Percentiles rank a stretch among this genome's conserved stretches.
phyloP scores from a whole-genome alignment of 2,113 vertebrate genomes.

The Scytalopus superciliaris region DNA sequence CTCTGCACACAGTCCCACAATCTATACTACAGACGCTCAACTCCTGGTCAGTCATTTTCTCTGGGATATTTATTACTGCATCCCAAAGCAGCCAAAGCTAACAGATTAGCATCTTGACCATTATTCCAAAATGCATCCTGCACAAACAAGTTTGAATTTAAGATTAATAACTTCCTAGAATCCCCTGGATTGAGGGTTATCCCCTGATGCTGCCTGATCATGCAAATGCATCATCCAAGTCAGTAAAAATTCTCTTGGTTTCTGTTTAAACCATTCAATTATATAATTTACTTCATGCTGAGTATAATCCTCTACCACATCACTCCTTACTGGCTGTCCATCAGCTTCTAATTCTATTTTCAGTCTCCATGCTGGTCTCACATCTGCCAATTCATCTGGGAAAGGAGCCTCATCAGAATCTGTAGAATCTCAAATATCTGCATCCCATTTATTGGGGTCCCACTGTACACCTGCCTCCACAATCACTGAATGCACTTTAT shows the following conservation, averaged over 20 bases:
- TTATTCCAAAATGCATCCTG: not conserved
- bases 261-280: not conserved
- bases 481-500: not conserved
- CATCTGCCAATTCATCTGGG: not conserved
- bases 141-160: not conserved
- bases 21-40: not conserved
- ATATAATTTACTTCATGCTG: not conserved
- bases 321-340: not conserved
- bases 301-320: not conserved
- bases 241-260: not conserved
- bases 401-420: not conserved
- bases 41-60: not conserved
- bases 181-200: not conserved
- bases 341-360: not conserved
- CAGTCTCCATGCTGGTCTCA: not conserved
- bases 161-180: not conserved
- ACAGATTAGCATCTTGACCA: not conserved
- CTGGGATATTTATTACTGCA: not conserved
- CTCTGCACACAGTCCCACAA: not conserved
- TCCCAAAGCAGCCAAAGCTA: not conserved
- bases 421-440: not conserved
- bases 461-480: not conserved
- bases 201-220: not conserved
- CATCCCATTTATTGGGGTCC: not conserved
- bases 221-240: not conserved